Conservation (phyloP, 1,140 invertebrate genomes). For the Drosophila truncata region DNA sequence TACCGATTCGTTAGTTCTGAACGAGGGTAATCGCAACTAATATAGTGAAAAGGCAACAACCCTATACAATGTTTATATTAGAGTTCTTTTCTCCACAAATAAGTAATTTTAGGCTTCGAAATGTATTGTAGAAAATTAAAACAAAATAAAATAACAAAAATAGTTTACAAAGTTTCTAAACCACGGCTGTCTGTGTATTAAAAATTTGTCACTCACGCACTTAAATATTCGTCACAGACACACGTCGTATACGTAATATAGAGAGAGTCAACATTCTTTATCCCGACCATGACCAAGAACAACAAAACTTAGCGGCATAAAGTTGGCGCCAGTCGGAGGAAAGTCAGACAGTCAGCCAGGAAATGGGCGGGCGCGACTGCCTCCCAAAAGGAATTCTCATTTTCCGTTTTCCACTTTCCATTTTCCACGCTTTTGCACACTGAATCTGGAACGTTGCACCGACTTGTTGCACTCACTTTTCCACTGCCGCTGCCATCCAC, state of each 20-base stretch:
- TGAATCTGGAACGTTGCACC: conserved; percentile 38
- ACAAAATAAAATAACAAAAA: not conserved
- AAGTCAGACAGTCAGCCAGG: not conserved
- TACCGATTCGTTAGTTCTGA: not conserved
- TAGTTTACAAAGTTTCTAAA: too few relatives aligned
- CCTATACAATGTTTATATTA: not conserved
- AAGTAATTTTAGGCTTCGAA: not conserved
- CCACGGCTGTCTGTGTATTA: not conserved
- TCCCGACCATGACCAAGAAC: conserved; percentile 24
- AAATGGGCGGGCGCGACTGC: conserved; percentile 14
- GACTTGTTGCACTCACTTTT: conserved; percentile 81
- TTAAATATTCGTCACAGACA: conserved; percentile 17
- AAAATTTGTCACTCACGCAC: not conserved
- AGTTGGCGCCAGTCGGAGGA: conserved; percentile 69
- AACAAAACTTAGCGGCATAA: conserved; percentile 62
- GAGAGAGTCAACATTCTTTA: not conserved
- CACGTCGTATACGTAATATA: conserved; percentile 25
- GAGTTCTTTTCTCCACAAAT: not conserved
- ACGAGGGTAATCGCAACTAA: not conserved
- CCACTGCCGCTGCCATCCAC: conserved; percentile 11
- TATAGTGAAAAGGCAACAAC: not conserved
- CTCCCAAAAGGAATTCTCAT: not conserved
- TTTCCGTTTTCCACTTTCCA: conserved; percentile 6
- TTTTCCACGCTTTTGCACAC: conserved; percentile 20
- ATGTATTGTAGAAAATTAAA: too few relatives aligned